Percentiles rank a stretch among this genome's conserved stretches.
phyloP scores from a whole-genome alignment of 2,797 vertebrate species.

The Varecia variegata region DNA sequence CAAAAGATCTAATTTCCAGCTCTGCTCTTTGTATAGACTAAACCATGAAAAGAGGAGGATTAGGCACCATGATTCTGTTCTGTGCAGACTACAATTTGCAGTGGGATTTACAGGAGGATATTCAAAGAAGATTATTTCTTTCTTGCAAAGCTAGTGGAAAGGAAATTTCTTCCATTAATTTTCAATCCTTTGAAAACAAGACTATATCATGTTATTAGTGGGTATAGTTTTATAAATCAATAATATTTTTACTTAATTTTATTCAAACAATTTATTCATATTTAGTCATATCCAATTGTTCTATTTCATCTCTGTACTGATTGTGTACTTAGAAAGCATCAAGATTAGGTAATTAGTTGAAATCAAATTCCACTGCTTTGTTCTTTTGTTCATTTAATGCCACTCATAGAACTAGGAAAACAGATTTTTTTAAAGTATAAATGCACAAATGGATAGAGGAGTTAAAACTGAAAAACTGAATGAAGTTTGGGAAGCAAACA shows the following conservation, averaged over 20 bases:
- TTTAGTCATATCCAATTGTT: constrained; percentile 3
- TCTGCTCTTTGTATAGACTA: constrained; percentile 73
- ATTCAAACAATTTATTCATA: constrained; percentile 23
- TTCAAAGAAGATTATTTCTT: constrained; percentile 78
- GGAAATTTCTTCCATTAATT: constrained; percentile 71
- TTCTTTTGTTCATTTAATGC: constrained; percentile 46
- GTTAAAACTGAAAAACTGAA: constrained; percentile 30
- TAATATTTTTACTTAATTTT: constrained; percentile 51
- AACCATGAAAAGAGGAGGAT: constrained; percentile 76
- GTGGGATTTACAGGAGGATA: constrained; percentile 74
- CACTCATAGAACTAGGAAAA: constrained; percentile 16
- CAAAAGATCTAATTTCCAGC: constrained; percentile 77
- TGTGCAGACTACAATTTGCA: constrained; percentile 72
- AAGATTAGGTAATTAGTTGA: constrained; percentile 53
- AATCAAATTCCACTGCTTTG: constrained; percentile 44
- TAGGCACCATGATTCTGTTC: constrained; percentile 69
- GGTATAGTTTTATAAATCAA: constrained; percentile 24
- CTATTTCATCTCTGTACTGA: constrained; percentile 29
- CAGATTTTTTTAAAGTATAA: neutral
- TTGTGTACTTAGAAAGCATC: neutral
- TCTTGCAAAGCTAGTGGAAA: constrained; percentile 69
- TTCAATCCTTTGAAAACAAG: constrained; percentile 67
- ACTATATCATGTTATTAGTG: constrained; percentile 37
- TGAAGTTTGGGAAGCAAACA: constrained; percentile 16
- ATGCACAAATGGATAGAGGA: constrained; percentile 5